Evolutionary conservation across 2,113 vertebrate genomes (phyloP).

Genomic region (Leptocoma aspasia): DNA sequence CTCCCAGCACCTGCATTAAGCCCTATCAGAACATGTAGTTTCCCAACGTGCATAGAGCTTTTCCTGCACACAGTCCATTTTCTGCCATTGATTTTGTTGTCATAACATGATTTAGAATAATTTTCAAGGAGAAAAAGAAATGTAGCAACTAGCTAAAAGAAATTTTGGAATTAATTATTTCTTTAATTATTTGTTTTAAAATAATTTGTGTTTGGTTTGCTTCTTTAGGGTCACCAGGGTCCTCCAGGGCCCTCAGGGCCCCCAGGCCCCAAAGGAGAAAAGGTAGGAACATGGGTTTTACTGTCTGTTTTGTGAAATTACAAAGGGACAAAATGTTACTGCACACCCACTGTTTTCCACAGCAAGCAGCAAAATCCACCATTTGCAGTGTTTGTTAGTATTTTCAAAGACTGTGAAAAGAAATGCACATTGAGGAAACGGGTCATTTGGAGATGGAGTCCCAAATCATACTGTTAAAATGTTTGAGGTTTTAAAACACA

Average conservation of each 20-base stretch:
- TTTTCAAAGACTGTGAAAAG: neutral
- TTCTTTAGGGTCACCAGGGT: slow-evolving; percentile 86
- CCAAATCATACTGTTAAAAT: neutral
- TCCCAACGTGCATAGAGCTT: neutral
- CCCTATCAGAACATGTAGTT: neutral
- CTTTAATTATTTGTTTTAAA: neutral
- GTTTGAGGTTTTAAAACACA: neutral
- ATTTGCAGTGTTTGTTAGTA: neutral
- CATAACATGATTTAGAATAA: neutral
- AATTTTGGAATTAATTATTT: neutral
- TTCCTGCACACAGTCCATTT: neutral
- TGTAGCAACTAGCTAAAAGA: neutral
- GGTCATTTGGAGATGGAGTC: neutral
- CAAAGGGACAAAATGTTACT: neutral
- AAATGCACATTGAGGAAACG: neutral
- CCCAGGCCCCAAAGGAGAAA: slow-evolving; percentile 94
- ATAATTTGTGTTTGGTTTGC: neutral
- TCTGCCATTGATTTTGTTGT: neutral
- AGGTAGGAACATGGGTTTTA: slow-evolving; percentile 72
- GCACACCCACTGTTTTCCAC: neutral
- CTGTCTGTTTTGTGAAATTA: neutral
- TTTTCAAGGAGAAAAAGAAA: neutral
- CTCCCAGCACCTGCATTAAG: neutral
- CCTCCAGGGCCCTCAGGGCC: slow-evolving; percentile 81
- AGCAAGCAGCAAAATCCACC: neutral